Evolutionary conservation across 2,797 vertebrate genomes (phyloP), one percentile per base, ranked within the genome.

Genomic region (Lateolabrax maculatus): DNA sequence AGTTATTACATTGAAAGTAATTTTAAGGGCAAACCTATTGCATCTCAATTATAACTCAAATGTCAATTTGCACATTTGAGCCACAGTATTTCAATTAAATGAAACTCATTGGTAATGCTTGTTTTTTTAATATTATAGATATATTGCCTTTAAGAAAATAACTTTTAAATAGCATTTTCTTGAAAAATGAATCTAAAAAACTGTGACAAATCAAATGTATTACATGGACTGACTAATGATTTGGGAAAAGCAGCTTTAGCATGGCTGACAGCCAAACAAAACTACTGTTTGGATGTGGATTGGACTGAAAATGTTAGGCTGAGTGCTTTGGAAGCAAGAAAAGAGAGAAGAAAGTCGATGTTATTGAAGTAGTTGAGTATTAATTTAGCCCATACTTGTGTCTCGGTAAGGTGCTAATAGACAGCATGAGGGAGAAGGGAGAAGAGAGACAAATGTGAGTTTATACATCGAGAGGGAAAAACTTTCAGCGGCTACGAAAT

Each of bases 401-500:
- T 99, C 98, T 97, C 98, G 98, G 97, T 98, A 99, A 95, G 98
- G 97, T 95, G 98, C 98, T 99, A 96, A 96, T 95, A 96, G 97
- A 96, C 96, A 97, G 97, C 98, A 96, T 97, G 97, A 96, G 49
- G 96, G 95, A 97, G 93, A 94, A 96, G 96, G 76, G 84, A 95
- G 95, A 96, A 95, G 72, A 92, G 70, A 97, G 57, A 96, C 66
- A 96, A 93, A 96, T 89, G 94, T 97, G 95, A 97, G 96, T 96
- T 96, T 93, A 95, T 91, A 96, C 93, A 90, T 91, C 90, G 93
- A 95, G 90, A 91, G 84, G n/a, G 90, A 92, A 95, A 27, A 69
- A 63, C 44, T 61, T 79, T 96, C 93, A 96, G 93, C 93, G 93
- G 91, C 88, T 60, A 71, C 41, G 66, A 31, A 86, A 87, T 77